A percentile compares a stretch with the other conserved stretches of the same genome.
Evolutionary conservation across 2,797 vertebrate species (phyloP).

Genomic region (Silurus lanzhouensis): DNA sequence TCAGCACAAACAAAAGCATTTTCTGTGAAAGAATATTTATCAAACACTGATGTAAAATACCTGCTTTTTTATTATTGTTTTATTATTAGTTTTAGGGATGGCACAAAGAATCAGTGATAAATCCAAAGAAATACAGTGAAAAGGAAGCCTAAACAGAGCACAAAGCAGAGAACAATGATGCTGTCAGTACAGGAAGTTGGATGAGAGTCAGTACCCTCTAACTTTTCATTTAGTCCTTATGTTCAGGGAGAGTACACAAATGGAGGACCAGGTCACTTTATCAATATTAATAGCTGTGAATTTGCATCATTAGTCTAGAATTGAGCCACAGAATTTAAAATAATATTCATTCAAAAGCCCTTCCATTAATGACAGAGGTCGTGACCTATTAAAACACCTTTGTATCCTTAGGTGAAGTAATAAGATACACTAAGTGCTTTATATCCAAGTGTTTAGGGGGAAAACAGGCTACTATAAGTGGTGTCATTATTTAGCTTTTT

Average conservation of each 20-base stretch:
- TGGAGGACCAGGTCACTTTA: not conserved
- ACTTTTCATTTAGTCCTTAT: not conserved
- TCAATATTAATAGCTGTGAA: conserved; percentile 12
- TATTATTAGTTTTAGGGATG: conserved; percentile 80
- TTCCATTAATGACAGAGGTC: conserved; percentile 27
- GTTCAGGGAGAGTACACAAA: not conserved
- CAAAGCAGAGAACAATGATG: conserved; percentile 75
- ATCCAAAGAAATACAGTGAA: conserved; percentile 75
- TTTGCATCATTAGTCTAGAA: conserved; percentile 22
- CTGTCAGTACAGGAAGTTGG: conserved; percentile 54
- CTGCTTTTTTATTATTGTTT: conserved; percentile 74
- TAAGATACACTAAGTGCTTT: not conserved
- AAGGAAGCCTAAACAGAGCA: conserved; percentile 75
- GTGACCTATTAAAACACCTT: conserved; percentile 23
- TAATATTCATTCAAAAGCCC: conserved; percentile 33
- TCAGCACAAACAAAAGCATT: conserved; percentile 26
- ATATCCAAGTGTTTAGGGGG: not conserved
- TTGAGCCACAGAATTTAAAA: conserved; percentile 3
- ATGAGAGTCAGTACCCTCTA: conserved; percentile 17
- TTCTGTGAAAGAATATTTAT: conserved; percentile 21
- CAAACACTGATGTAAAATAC: conserved; percentile 69
- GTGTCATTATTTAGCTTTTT: not conserved
- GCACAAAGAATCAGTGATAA: conserved; percentile 73
- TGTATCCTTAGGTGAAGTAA: not conserved
- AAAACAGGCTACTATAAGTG: not conserved